These are phyloP conservation scores for Arctia plantaginis DNA, from an alignment of 2,888 invertebrate genomes.

Conservation along the genomic window DNA sequence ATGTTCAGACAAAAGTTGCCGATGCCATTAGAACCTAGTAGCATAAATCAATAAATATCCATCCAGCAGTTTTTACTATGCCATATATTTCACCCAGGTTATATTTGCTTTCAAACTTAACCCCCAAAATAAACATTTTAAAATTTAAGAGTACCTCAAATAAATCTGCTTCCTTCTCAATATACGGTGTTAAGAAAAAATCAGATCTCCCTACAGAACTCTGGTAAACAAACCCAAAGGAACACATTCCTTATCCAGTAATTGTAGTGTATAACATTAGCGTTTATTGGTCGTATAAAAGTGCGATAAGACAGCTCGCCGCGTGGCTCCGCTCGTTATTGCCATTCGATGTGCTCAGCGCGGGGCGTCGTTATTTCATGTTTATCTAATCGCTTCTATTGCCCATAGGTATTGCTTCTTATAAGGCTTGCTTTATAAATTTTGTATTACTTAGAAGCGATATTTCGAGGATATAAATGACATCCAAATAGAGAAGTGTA, in stretches of 20 bases:
- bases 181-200: not conserved
- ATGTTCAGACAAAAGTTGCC: too few relatives aligned
- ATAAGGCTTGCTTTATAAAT: not conserved
- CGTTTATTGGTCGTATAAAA: constrained; percentile 24
- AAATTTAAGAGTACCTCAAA: not conserved
- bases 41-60: too few relatives aligned
- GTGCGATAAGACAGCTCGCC: constrained; percentile 31
- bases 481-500: not conserved
- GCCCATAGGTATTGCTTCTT: constrained; percentile 4
- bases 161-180: not conserved
- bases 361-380: constrained; percentile 20
- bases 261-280: constrained; percentile 16
- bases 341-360: constrained; percentile 20
- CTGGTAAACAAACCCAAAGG: not conserved
- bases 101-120: not conserved
- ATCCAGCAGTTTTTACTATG: too few relatives aligned
- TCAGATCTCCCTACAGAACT: not conserved
- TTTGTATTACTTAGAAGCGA: not conserved
- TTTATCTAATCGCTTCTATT: constrained; percentile 24
- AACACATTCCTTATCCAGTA: constrained; percentile 4
- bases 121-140: not conserved
- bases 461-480: not conserved
- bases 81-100: too few relatives aligned
- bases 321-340: constrained; percentile 32
- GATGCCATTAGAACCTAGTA: not conserved